These are phyloP conservation scores for Petrocephalus sullivani DNA, from an alignment of 2,797 vertebrate genomes.

Conservation along the genomic window DNA sequence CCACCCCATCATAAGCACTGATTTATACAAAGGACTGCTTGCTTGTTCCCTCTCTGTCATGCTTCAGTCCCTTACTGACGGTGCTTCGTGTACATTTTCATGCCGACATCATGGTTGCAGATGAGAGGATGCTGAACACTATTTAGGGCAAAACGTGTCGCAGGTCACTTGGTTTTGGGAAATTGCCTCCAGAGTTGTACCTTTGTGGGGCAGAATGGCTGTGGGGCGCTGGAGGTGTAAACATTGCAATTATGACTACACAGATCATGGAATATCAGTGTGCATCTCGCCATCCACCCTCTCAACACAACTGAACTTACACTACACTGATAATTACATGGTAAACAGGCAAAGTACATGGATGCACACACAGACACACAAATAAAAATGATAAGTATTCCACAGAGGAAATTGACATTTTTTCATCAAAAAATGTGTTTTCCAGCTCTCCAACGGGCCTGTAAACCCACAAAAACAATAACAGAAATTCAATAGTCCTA, in stretches of 20 bases:
- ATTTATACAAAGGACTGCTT: not conserved
- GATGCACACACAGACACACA: not conserved
- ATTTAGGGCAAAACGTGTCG: not conserved
- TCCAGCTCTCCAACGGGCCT: conserved; percentile 2
- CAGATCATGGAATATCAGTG: not conserved
- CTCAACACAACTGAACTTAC: not conserved
- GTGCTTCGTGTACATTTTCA: not conserved
- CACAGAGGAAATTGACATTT: not conserved
- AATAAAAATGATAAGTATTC: not conserved
- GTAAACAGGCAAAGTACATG: not conserved
- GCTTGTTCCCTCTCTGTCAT: not conserved
- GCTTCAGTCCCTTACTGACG: not conserved
- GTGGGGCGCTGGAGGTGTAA: not conserved
- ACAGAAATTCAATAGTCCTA: conserved; percentile 29
- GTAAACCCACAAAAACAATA: conserved; percentile 32
- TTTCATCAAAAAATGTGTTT: not conserved
- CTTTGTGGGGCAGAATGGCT: not conserved
- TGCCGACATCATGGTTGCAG: not conserved
- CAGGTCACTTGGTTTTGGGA: not conserved
- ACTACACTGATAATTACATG: not conserved
- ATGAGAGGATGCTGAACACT: not conserved
- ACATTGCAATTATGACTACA: not conserved
- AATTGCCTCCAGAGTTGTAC: not conserved
- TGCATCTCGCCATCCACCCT: not conserved
- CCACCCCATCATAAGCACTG: not conserved